phyloP scores from a whole-genome alignment of 2,888 invertebrate species.

The Cyrtodaria siliqua region DNA sequence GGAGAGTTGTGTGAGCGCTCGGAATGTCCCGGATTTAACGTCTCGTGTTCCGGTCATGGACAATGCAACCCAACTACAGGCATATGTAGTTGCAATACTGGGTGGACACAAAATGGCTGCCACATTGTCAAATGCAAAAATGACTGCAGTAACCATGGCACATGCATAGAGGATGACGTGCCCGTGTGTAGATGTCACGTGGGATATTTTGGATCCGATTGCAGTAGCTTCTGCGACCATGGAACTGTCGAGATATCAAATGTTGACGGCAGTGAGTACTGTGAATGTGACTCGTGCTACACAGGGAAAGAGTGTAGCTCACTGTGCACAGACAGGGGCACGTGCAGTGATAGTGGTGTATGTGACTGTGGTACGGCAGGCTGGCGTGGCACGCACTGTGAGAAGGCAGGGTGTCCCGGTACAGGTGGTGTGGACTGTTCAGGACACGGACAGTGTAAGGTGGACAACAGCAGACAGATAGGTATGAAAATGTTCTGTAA shows the following conservation, averaged over 20 bases:
- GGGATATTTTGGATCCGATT: conserved; percentile 54
- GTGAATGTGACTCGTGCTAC: conserved; percentile 69
- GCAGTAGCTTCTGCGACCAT: conserved; percentile 44
- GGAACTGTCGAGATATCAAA: conserved; percentile 51
- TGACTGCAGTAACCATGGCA: conserved; percentile 70
- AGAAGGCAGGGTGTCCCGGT: conserved; percentile 75
- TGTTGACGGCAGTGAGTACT: conserved; percentile 44
- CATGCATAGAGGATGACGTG: conserved; percentile 53
- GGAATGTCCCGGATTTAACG: conserved; percentile 72
- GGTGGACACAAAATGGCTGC: conserved; percentile 73
- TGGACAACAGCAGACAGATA: conserved; percentile 52
- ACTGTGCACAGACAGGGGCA: conserved; percentile 56
- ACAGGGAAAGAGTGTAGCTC: conserved; percentile 55
- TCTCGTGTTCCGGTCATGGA: conserved; percentile 71
- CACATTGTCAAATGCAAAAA: conserved; percentile 69
- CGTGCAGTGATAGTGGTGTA: conserved; percentile 51
- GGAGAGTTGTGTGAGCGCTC: conserved; percentile 71
- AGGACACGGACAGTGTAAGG: conserved; percentile 70
- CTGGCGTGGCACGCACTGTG: conserved; percentile 72
- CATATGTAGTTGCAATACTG: conserved; percentile 69
- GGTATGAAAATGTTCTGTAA: no score
- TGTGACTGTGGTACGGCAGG: conserved; percentile 76
- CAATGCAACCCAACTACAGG: conserved; percentile 64
- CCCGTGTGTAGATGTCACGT: conserved; percentile 54
- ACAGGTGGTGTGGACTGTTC: conserved; percentile 64